Base-by-base conservation (phyloP, 2,888 invertebrate genomes). In the Drosophila falleni region DNA sequence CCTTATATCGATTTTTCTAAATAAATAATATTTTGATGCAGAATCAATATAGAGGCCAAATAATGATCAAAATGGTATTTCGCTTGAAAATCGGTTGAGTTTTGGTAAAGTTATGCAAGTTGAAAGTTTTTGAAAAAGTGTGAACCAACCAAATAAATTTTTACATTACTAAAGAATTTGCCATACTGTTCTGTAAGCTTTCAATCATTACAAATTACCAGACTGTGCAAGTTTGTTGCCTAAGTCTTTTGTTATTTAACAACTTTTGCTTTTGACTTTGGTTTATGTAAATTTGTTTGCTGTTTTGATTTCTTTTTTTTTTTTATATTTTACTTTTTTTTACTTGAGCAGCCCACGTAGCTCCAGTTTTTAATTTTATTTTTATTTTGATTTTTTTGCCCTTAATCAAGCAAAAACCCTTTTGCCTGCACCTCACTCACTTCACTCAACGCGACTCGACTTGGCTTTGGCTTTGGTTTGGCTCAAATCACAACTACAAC, bases 361-460 rank as follows among this genome's bases (percentile, higher is more conserved):
- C 74, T 77, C 65, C 77, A 81, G 71, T 71, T 85, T 77, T 61
- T 47, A 26, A 23, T 61, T 61, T 44, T 53, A 53, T 78, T 51
- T 65, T 67, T 46, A 35, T 35, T 74, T 74, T 35, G 37, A 56
- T 70, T 66, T 66, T 71, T 74, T 78, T 79, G 86, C 86, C 83
- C 86, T 80, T 86, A 83, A 84, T 83, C 81, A 86, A 86, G 83
- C 71, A 63, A 64, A 68, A 81, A 83, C 78, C 81, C 81, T 78
- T 80, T 76, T 80, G 72, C 67, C 71, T 71, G 65, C 65, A 26
- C 49, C 67, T 65, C 46, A 54, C 42, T 69, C 73, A 73, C 78
- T 80, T 69, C 74, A 75, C 55, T 71, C 76, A 71, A 64, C 64
- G 70, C 71, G 63, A 66, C 63, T 68, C 72, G 61, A 41, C 63